These are phyloP conservation scores for Mobula hypostoma DNA, from an alignment of 2,113 vertebrate genomes.

Conservation along the genomic window DNA sequence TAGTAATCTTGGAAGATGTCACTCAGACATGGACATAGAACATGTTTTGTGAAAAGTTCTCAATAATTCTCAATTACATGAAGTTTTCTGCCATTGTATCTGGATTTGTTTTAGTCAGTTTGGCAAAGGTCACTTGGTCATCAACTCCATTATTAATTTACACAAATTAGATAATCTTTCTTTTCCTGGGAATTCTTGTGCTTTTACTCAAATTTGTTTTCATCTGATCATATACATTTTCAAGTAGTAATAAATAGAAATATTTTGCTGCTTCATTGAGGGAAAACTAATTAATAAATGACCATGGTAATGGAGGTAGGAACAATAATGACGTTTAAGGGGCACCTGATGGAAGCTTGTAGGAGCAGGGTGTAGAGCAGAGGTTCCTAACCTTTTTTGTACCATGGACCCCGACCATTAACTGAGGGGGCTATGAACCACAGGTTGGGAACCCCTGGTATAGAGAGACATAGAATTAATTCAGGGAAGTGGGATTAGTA, in stretches of 20 bases:
- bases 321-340: too few species aligned
- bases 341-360: too few species aligned
- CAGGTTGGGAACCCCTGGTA: too few species aligned
- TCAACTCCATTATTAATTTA: background rate
- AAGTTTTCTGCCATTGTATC: background rate
- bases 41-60: background rate
- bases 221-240: background rate
- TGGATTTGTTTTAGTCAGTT: background rate
- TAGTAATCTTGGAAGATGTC: background rate
- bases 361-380: too few species aligned
- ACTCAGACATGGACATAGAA: background rate
- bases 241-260: background rate
- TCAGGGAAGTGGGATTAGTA: too few species aligned
- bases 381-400: too few species aligned
- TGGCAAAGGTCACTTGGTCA: background rate
- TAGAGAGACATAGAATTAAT: too few species aligned
- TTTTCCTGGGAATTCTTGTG: background rate
- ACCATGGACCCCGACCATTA: too few species aligned
- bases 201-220: background rate
- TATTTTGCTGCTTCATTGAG: background rate
- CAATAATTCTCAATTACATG: background rate
- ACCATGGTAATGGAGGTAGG: background rate
- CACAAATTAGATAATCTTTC: background rate
- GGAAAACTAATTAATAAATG: background rate
- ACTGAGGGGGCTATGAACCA: too few species aligned